Evolutionary conservation across 2,888 invertebrate species (phyloP), one percentile per base, ranked within the genome.

Genomic region (Sipha maydis): DNA sequence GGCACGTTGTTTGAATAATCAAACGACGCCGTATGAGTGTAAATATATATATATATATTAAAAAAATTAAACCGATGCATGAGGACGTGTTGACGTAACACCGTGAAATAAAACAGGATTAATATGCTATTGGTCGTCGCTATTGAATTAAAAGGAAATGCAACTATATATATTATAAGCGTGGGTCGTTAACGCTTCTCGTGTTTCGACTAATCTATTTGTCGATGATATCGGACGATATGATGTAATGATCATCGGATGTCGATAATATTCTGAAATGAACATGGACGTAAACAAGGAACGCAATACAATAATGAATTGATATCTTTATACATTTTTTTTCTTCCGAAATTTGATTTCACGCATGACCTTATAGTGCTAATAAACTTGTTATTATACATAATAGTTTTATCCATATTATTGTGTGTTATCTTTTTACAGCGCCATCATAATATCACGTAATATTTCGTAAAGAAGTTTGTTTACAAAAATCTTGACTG

Each of bases 1-100:
- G 79, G 71, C n/a, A 78, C 85, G 79, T 79, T 71, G 79, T 86
- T 86, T 79, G 85, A 88, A 88, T 88, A 88, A 80, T 75, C 73
- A 80, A 86, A 73, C 86, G 73, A 14, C 85, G 71, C 9, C 21
- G 8, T 14, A 11, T n/a, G 48, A 31, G 38, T 21, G 41, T 67
- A 28, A 41, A 67, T 41, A 41, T 28, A 69, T 14, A 54, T 11
- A 61, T 25, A n/a, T 28, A 28, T 9, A 71, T 31, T 3, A n/a
- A 69, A 69, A 69, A 31, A n/a, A 73, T 19, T 14, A 73, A 25
- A 48, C 3, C 76, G 41, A 76, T n/a, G 76, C 76, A 9, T 1
- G 14, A n/a, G 4, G 75, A 76, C 25, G 76, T 41, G 41, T 76
- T 21, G 73, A 73, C 41, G 76, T 48, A 21, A 19, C 19, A 34